Evolutionary conservation across 2,113 vertebrate species (phyloP), one percentile per base, ranked within the genome.

Genomic region (Epinephelus cyanopodus): DNA sequence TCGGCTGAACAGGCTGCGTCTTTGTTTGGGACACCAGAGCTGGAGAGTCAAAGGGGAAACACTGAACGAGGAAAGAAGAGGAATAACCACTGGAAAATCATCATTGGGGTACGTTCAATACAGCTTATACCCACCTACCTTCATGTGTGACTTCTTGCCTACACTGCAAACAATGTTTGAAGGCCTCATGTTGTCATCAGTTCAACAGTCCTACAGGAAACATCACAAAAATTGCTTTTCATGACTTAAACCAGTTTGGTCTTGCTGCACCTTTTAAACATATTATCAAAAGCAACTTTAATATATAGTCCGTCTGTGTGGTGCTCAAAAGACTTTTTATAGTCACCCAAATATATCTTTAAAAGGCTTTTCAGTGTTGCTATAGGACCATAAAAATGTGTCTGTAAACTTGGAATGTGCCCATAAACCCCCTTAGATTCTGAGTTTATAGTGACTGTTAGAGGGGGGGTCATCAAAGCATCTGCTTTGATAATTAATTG

Each of bases 91-190:
- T 79, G 85, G 69, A 93, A 90, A 86, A 66, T 95, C 72, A 85
- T 94, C 1, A 45, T 61, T 68, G 94, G 39, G 93, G 95, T 95
- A 92, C 15, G 94, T 92, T 77, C 39, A 61, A 7, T 7, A 3
- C 3, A 15, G n/a, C 17, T 17, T 2, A 23, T 1, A 23, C 18
- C 25, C 27, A 17, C 9, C 4, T 42, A 2, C 14, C 10, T 27
- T 37, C 54, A 14, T 62, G 17, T 21, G 15, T 58, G 57, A 27
- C 15, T 37, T 17, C 39, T 6, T 29, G 54, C 25, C 39, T 5
- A 12, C 48, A 47, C 33, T n/a, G 0, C 45, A 48, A 48, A 27
- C 14, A 23, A 6, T 5, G n/a, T 1, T 1, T 50, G 0, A 15
- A 27, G 21, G 21, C 14, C 54, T 62, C n/a, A 27, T 67, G 25